These are phyloP conservation scores for Palythoa heliodiscus DNA, from an alignment of 92 coral and sea anemone species.

Conservation along the genomic window DNA sequence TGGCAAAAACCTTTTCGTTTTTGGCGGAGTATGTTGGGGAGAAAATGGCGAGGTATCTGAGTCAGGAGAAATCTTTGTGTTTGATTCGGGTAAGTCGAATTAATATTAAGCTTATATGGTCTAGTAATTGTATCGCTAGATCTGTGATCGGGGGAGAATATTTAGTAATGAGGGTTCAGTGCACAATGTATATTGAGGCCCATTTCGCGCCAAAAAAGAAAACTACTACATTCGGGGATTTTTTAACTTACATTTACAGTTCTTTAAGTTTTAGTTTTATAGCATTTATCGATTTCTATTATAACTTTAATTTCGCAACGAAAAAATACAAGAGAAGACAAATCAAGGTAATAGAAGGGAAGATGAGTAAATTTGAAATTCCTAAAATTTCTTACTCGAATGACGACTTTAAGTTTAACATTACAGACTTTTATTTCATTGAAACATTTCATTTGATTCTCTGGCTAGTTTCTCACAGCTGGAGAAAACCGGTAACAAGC, in stretches of 20 bases:
- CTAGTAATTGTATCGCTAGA: background rate
- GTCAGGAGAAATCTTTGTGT: constrained; percentile 71
- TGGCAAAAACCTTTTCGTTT: constrained; percentile 64
- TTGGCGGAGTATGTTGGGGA: constrained; percentile 84
- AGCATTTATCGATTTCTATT: too few relatives aligned
- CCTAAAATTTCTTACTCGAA: too few relatives aligned
- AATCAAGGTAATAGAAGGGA: too few relatives aligned
- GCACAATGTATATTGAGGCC: too few relatives aligned
- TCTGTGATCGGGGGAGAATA: background rate
- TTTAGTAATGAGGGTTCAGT: background rate
- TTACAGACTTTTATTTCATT: too few relatives aligned
- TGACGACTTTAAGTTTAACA: too few relatives aligned
- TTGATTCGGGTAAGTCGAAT: constrained; percentile 61
- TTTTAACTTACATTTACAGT: too few relatives aligned
- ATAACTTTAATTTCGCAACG: too few relatives aligned
- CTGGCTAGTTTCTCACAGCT: constrained; percentile 51
- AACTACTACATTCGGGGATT: too few relatives aligned
- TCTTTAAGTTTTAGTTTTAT: too few relatives aligned
- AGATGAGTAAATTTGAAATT: too few relatives aligned
- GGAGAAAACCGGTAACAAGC: constrained; percentile 64
- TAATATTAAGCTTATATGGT: background rate
- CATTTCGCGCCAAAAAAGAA: background rate
- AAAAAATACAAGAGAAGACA: too few relatives aligned
- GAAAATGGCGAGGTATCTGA: constrained; percentile 70
- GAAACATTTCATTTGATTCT: background rate